Conservation (phyloP, 2,888 invertebrate species). For the Branchellion lobata region DNA sequence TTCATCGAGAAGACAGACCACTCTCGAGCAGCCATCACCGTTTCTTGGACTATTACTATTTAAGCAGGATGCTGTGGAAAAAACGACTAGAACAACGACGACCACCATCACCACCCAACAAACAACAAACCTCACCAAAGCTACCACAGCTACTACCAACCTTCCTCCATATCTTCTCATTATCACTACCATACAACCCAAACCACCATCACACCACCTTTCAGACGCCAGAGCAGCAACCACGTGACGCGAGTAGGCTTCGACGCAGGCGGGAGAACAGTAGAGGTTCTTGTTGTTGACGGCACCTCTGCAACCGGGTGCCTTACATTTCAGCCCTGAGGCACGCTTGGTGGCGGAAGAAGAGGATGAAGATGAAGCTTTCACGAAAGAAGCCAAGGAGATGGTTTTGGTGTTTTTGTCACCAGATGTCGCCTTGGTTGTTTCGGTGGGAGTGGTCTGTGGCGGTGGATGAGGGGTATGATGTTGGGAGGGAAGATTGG, state of each 20-base stretch:
- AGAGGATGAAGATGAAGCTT: not conserved
- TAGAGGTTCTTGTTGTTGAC: not conserved
- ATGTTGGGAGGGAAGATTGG: no score
- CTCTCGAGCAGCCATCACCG: no score
- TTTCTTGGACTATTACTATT: no score
- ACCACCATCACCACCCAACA: no score
- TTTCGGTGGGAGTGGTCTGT: not conserved
- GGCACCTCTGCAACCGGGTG: slow-evolving; percentile 12
- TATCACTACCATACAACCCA: no score
- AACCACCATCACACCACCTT: slow-evolving; percentile 4
- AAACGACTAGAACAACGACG: no score
- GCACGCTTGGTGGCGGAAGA: no score
- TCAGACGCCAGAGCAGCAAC: not conserved
- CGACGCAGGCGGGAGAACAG: slow-evolving; percentile 21
- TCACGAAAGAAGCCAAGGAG: slow-evolving; percentile 26
- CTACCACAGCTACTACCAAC: no score
- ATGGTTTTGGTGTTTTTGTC: slow-evolving; percentile 26
- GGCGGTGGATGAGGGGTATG: not conserved
- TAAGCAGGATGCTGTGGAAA: no score
- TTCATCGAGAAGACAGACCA: no score
- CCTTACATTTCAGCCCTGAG: not conserved
- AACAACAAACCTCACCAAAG: no score
- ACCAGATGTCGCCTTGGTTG: not conserved
- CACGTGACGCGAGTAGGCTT: slow-evolving; percentile 20
- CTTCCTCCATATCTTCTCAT: no score